Base-by-base conservation (phyloP, 2,888 invertebrate species). In the Mactromeris polynyma region DNA sequence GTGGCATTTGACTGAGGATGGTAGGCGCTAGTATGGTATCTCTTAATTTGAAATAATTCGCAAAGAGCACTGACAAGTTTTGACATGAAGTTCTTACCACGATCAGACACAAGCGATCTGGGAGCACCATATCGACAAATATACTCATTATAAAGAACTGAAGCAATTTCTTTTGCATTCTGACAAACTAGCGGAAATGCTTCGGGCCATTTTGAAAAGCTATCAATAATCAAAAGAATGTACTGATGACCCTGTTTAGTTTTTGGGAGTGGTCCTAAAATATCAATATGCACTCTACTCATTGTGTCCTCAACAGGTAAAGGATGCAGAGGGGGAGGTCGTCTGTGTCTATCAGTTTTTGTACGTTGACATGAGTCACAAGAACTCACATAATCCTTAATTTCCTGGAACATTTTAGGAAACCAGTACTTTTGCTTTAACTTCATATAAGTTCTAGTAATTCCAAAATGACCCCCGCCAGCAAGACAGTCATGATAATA, bases 81-180 rank as follows among this genome's bases (percentile, higher is more conserved):
- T 0, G 90, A 92, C 90, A 91, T 92, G 73, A 93, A 93, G 26
- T 91, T 89, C 79, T 73, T 64, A 6, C 90, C 90, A n/a, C 90
- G 78, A 40, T 89, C 88, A 46, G 83, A 83, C 0, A 87, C 38
- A 58, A 90, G 69, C 33, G 79, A 58, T 11, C 84, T 21, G 1
- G 83, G 85, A 14, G 90, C 82, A 33, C 90, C 86, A 78, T 86
- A 89, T 31, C 86, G 36, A 36, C 80, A 85, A 21, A 90, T 84
- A 46, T 83, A 85, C 38, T 86, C 86, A 64, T 84, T 88, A 78
- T 88, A 90, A 17, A 84, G 54, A 19, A 87, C 80, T 26, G 73
- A 46, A 14, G 88, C 90, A 36, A 90, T 81, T 81, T 86, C 80
- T 26, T 83, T 54, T 4, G 90, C 90, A 82, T 77, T 85, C 42